Percentiles rank a stretch among this genome's conserved stretches.
These are phyloP conservation scores for Bellardia pandia DNA, from an alignment of 2,888 invertebrate genomes.

Conservation along the genomic window DNA sequence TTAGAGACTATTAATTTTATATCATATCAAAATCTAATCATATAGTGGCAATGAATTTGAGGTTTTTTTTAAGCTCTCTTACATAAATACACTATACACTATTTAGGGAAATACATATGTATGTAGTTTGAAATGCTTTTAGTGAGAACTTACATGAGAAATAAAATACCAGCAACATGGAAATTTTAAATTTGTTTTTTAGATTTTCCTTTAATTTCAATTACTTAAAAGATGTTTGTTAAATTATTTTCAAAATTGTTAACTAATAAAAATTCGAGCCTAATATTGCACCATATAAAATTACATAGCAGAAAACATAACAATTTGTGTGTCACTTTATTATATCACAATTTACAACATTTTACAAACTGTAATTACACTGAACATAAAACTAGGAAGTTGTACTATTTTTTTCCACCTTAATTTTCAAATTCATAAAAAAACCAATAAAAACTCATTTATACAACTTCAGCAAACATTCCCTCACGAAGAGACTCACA, in stretches of 20 bases:
- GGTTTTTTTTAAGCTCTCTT: too few species aligned
- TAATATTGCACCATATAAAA: not conserved
- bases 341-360: not conserved
- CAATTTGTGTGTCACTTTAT: not conserved
- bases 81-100: too few species aligned
- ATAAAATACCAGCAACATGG: too few species aligned
- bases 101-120: too few species aligned
- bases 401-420: not conserved
- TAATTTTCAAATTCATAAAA: not conserved
- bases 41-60: too few species aligned
- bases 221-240: too few species aligned
- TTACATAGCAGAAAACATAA: not conserved
- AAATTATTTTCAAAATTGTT: too few species aligned
- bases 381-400: slow-evolving; percentile 19
- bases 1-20: slow-evolving; percentile 3
- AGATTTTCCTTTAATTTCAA: too few species aligned
- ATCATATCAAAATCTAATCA: not conserved
- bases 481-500: not conserved
- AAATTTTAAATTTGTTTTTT: too few species aligned
- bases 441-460: not conserved
- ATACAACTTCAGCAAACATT: not conserved
- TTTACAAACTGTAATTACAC: slow-evolving; percentile 33
- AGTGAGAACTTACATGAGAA: too few species aligned
- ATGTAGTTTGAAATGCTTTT: too few species aligned
- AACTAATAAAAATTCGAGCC: not conserved